A percentile compares a stretch with the other conserved stretches of the same genome.
phyloP scores from a whole-genome alignment of 2,888 invertebrate species.

The Heteropelma amictum region DNA sequence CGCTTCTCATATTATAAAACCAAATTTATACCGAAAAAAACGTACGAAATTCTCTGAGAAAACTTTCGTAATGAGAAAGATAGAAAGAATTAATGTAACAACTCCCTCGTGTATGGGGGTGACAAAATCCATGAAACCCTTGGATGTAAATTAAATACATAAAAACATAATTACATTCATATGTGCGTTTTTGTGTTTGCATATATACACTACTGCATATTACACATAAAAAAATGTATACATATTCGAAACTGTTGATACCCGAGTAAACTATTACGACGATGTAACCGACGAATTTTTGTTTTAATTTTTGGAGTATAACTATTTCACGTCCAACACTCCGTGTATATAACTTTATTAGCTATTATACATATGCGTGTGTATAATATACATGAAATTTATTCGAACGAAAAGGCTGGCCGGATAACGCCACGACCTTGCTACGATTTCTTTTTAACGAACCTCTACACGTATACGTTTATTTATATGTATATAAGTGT shows the following conservation, averaged over 20 bases:
- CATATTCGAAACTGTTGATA: too few species aligned
- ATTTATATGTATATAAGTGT: too few species aligned
- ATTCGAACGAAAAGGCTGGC: not conserved
- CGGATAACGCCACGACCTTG: conserved; percentile 44
- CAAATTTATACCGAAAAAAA: not conserved
- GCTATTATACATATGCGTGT: not conserved
- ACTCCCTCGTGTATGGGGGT: not conserved
- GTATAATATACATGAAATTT: not conserved
- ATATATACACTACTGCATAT: not conserved
- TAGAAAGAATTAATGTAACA: not conserved
- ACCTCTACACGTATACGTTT: conserved; percentile 1
- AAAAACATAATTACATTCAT: conserved; percentile 6
- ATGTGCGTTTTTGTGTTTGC: not conserved
- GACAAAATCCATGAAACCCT: not conserved
- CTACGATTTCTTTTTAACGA: conserved; percentile 51
- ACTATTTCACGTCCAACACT: not conserved
- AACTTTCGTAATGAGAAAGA: conserved; percentile 28
- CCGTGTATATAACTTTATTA: not conserved
- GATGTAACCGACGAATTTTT: not conserved
- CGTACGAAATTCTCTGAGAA: conserved; percentile 6
- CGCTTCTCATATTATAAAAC: conserved; percentile 29
- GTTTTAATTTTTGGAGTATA: conserved; percentile 4
- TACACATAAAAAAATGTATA: not conserved
- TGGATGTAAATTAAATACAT: conserved; percentile 19
- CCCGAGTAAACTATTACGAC: too few species aligned